Conservation (phyloP, 2,797 vertebrate species). For the Chloroceryle inda region DNA sequence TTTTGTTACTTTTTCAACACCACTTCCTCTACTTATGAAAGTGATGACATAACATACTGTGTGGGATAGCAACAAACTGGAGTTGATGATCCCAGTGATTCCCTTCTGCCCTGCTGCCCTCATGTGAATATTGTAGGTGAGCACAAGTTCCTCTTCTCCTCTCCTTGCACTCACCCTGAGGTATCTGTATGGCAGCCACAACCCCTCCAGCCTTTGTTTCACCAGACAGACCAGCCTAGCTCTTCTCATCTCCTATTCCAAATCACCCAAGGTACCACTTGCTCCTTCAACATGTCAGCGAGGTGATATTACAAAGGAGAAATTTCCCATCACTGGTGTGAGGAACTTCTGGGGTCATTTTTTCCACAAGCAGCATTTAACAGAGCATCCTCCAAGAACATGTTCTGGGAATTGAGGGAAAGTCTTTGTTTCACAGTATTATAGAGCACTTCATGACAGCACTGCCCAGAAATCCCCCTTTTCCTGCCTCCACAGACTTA, state of each 20-base stretch:
- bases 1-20: neutral
- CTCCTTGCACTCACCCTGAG: neutral
- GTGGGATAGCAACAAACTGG: neutral
- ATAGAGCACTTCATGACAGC: neutral
- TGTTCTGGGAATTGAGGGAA: neutral
- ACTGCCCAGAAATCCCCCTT: neutral
- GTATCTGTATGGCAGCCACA: rapidly evolving
- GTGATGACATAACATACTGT: neutral
- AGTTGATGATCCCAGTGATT: rapidly evolving
- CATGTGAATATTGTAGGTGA: neutral
- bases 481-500: neutral
- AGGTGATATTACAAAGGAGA: neutral
- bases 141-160: neutral
- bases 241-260: neutral
- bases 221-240: neutral
- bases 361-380: neutral
- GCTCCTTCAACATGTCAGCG: neutral
- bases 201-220: neutral
- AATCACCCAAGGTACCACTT: neutral
- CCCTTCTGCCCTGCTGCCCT: neutral
- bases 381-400: neutral
- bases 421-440: neutral
- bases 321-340: rapidly evolving
- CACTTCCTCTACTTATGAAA: neutral
- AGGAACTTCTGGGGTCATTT: neutral